A percentile compares a stretch with the other conserved stretches of the same genome.
phyloP scores from a whole-genome alignment of 2,797 vertebrate species.

The Micrastur ruficollis region DNA sequence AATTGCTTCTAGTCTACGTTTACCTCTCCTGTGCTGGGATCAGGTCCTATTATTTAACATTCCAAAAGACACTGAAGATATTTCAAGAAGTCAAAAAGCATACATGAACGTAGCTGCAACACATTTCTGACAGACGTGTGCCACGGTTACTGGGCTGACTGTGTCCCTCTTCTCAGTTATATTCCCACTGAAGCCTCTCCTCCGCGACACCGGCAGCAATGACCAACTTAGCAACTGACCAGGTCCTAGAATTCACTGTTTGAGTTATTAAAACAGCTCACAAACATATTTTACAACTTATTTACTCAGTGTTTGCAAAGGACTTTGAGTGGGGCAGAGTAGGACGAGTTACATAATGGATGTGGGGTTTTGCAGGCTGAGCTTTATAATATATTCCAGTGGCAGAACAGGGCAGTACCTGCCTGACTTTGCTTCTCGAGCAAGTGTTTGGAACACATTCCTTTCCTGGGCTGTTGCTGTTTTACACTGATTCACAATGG shows the following conservation, averaged over 20 bases:
- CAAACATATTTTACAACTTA: background rate
- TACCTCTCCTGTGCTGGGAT: background rate
- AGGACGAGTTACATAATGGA: background rate
- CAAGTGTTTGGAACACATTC: background rate
- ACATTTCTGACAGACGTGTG: background rate
- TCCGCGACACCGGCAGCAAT: background rate
- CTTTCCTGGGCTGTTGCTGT: background rate
- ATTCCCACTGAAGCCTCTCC: background rate
- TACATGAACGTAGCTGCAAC: background rate
- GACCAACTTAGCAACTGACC: background rate
- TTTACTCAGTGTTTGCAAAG: background rate
- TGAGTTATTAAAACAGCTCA: background rate
- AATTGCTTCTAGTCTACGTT: background rate
- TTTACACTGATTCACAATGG: background rate
- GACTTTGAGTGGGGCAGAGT: accelerated
- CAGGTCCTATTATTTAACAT: background rate
- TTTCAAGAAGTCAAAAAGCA: background rate
- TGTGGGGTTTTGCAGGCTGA: background rate
- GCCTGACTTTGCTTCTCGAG: background rate
- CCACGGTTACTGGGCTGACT: background rate
- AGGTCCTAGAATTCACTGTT: background rate
- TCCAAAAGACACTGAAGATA: background rate
- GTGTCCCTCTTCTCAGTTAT: background rate
- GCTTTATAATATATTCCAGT: background rate
- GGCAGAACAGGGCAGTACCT: background rate